phyloP scores from a whole-genome alignment of 2,113 vertebrate species.

The Syngnathoides biaculeatus region DNA sequence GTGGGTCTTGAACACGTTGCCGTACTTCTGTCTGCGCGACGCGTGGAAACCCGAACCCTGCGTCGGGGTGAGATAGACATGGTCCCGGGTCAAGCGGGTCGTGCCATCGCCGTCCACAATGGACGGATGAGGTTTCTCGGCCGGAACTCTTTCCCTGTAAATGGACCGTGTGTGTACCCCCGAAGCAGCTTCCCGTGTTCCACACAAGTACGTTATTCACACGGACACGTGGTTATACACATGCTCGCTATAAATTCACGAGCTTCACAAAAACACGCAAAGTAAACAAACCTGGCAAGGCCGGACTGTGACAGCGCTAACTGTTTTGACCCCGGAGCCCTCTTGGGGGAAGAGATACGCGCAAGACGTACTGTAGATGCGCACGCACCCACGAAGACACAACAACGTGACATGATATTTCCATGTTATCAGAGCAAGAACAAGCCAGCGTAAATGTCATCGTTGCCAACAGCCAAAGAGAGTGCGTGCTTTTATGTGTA shows the following conservation, averaged over 20 bases:
- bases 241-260: conserved; percentile 21
- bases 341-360: conserved; percentile 50
- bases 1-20: conserved; percentile 96
- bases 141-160: conserved; percentile 63
- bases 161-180: conserved; percentile 54
- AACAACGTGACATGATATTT: not conserved
- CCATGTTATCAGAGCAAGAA: no score
- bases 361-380: conserved; percentile 9
- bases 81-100: not conserved
- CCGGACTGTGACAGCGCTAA: conserved; percentile 62
- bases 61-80: not conserved
- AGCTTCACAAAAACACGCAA: conserved; percentile 23
- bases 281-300: conserved; percentile 55
- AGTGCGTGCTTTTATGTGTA: no score
- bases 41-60: conserved; percentile 83
- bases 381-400: conserved; percentile 15
- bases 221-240: not conserved
- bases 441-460: no score
- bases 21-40: conserved; percentile 82
- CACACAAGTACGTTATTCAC: conserved; percentile 38
- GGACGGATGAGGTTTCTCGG: conserved; percentile 12
- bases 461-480: no score
- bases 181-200: conserved; percentile 45
- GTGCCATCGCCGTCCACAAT: not conserved
- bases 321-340: conserved; percentile 61